Evolutionary conservation across 2,888 invertebrate species (phyloP).

Genomic region (Pachliopta kotzebuea): DNA sequence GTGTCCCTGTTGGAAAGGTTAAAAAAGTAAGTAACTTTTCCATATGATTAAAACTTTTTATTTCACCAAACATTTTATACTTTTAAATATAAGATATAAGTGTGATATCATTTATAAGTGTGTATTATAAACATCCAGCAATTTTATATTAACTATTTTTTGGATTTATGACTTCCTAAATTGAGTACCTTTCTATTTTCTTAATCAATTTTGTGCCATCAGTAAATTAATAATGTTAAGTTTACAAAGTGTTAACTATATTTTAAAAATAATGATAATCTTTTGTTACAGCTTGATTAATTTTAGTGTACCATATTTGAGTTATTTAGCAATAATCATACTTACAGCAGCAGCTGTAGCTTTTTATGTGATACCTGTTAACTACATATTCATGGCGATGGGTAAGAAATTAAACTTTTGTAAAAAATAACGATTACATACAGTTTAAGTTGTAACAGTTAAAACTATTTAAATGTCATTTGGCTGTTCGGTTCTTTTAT

Average conservation of each 20-base stretch:
- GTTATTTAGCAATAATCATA: slow-evolving; percentile 58
- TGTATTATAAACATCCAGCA: no score
- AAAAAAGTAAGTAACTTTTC: slow-evolving; percentile 58
- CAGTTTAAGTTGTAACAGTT: not conserved
- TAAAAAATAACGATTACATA: not conserved
- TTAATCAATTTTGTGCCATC: no score
- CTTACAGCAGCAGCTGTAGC: slow-evolving; percentile 50
- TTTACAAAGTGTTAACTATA: no score
- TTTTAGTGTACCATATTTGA: slow-evolving; percentile 70
- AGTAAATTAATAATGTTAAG: no score
- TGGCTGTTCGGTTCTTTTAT: not conserved
- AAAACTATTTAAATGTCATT: not conserved
- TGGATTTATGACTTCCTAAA: no score
- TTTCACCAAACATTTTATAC: slow-evolving; percentile 5
- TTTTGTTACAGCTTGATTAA: slow-evolving; percentile 60
- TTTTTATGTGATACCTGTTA: slow-evolving; percentile 62
- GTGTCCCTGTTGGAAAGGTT: slow-evolving; percentile 66
- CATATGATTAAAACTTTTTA: not conserved
- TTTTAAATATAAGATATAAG: no score
- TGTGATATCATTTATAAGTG: no score
- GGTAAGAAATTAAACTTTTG: slow-evolving; percentile 47
- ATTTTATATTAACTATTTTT: no score
- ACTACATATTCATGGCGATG: slow-evolving; percentile 69
- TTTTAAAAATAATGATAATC: not conserved
- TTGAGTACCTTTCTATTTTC: no score